Evolutionary conservation across 1,140 invertebrate genomes (phyloP).

Genomic region (Contarinia nasturtii): DNA sequence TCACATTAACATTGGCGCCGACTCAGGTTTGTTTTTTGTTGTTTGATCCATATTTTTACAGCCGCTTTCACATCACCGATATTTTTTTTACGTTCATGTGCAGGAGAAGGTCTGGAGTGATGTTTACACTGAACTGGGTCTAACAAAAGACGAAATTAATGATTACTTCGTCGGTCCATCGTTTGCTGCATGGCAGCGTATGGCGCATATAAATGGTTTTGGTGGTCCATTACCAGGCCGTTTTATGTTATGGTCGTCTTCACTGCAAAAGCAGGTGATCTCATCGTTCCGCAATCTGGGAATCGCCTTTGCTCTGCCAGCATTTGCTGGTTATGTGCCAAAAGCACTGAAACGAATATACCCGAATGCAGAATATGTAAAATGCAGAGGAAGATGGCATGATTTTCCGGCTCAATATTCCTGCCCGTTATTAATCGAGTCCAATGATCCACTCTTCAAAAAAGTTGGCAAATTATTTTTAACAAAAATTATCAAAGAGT

Average conservation of each 20-base stretch:
- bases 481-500: slow-evolving; percentile 39
- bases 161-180: slow-evolving; percentile 80
- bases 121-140: slow-evolving; percentile 53
- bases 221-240: slow-evolving; percentile 53
- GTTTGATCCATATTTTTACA: no score
- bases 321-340: slow-evolving; percentile 81
- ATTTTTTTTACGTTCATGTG: no score
- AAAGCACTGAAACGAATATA: slow-evolving; percentile 43
- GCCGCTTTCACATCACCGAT: no score
- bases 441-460: slow-evolving; percentile 56
- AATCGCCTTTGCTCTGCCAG: slow-evolving; percentile 69
- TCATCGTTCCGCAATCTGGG: slow-evolving; percentile 59
- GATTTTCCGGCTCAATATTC: slow-evolving; percentile 53
- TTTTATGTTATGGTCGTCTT: slow-evolving; percentile 48
- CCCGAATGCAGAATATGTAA: slow-evolving; percentile 46
- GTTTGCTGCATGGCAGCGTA: slow-evolving; percentile 85
- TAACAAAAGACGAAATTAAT: slow-evolving; percentile 55
- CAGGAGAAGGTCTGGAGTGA: slow-evolving; percentile 76
- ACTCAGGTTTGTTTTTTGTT: no score
- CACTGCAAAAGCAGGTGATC: slow-evolving; percentile 58
- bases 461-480: slow-evolving; percentile 52
- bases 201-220: slow-evolving; percentile 87
- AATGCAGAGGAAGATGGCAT: slow-evolving; percentile 54
- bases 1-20: slow-evolving; percentile 77
- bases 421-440: slow-evolving; percentile 54